These are phyloP conservation scores for Pterophyllum scalare DNA, from an alignment of 2,113 vertebrate genomes.

Conservation along the genomic window DNA sequence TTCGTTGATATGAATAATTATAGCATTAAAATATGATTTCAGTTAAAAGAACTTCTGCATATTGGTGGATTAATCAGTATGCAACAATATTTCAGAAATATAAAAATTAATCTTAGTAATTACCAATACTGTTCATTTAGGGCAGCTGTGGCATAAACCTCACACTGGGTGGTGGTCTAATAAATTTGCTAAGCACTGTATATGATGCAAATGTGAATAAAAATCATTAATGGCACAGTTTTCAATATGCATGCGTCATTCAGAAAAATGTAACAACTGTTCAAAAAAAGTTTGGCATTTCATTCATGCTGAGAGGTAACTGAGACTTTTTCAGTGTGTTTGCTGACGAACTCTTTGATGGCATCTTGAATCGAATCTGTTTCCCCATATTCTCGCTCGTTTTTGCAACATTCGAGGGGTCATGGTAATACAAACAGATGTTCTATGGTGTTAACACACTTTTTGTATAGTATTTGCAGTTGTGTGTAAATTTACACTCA, in stretches of 20 bases:
- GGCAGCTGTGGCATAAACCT: neutral
- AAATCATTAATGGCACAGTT: neutral
- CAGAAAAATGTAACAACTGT: too few species aligned
- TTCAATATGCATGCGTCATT: neutral
- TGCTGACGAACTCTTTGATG: neutral
- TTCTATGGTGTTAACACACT: neutral
- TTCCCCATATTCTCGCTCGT: neutral
- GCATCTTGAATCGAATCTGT: conserved; percentile 1
- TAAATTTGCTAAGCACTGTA: neutral
- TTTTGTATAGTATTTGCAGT: conserved; percentile 29
- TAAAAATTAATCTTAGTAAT: neutral
- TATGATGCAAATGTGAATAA: neutral
- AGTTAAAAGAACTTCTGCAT: neutral
- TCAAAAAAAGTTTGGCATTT: too few species aligned
- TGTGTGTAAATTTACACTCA: conserved; percentile 53
- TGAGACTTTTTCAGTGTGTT: neutral
- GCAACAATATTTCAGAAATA: neutral
- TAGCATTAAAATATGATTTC: neutral
- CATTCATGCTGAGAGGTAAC: too few species aligned
- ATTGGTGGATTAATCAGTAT: neutral
- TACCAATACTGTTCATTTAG: neutral
- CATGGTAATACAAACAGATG: conserved; percentile 27
- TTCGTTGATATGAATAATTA: neutral
- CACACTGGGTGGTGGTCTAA: neutral
- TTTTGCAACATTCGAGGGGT: neutral